Conservation (phyloP, 1,140 invertebrate genomes). For the Calosoma granatense region DNA sequence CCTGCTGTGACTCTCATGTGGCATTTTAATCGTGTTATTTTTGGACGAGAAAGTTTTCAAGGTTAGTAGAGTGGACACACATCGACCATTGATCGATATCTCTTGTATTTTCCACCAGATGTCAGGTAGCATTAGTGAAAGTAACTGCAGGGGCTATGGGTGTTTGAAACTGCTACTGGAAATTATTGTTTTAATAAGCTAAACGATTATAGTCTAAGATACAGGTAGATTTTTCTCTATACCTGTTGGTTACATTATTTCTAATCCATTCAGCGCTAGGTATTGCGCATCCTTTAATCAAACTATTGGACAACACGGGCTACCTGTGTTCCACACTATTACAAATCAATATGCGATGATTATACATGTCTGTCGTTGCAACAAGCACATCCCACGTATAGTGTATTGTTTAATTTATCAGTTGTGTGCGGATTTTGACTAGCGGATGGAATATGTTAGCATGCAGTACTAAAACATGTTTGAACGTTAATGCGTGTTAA, state of each 20-base stretch:
- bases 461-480: background rate
- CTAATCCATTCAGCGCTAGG: background rate
- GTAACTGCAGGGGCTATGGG: background rate
- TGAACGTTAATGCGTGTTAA: background rate
- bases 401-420: background rate
- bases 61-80: background rate
- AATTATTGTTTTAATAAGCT: background rate
- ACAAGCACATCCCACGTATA: no score
- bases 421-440: background rate
- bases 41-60: slow-evolving; percentile 7
- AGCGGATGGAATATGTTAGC: background rate
- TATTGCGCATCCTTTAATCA: background rate
- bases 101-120: background rate
- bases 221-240: background rate
- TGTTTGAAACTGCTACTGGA: background rate
- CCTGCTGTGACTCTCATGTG: background rate
- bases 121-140: no score
- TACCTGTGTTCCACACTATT: background rate
- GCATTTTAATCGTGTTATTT: slow-evolving; percentile 9
- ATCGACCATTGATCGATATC: background rate
- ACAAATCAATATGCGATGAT: background rate
- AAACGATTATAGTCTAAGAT: background rate
- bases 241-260: background rate
- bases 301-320: no score
- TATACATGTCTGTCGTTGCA: no score